Evolutionary conservation across 2,888 invertebrate species (phyloP), one percentile per base, ranked within the genome.

Genomic region (Petrolisthes manimaculis): DNA sequence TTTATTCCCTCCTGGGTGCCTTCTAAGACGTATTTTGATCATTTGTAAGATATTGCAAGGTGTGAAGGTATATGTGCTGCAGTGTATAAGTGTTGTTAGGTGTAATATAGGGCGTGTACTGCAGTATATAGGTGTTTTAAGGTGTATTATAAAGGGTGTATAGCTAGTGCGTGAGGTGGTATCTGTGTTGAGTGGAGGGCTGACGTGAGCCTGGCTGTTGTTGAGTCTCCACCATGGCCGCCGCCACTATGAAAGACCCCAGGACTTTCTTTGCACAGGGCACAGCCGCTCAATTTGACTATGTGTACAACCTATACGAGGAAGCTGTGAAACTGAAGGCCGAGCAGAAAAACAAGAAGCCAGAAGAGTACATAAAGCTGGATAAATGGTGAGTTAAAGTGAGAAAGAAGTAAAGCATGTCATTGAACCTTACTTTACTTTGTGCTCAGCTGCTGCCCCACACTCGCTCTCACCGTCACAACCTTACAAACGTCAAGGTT

Each of bases 181-280:
- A 37, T 37, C 37, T 37, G 37, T 37, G 37, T 18, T 54, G 54
- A 54, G 21, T 56, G 67, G 51, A 69, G 80, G 81, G 75, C 86
- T 80, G 88, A 82, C 86, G 88, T 83, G 88, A 79, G 75, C 77
- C 78, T 56, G 61, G 84, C 86, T 84, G 86, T 86, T 83, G 84
- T 83, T 91, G 85, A 89, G 89, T 89, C 78, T 81, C 77, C 89
- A 85, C 85, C 85, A 89, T 86, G 85, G 85, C 82, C 85, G 83
- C 81, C 82, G 88, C 84, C 84, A 84, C 84, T 83, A 89, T 95
- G 95, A 96, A 95, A 95, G 96, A 97, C 95, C 97, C 97, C 94
- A 96, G 97, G 94, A 96, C 96, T 95, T 97, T 97, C 95, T 97
- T 97, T 94, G 95, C 96, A 94, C 96, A 97, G 94, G 97, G 97